Evolutionary conservation across 2,797 vertebrate genomes (phyloP), one percentile per base, ranked within the genome.

Genomic region (Pseudomugil tenellus): DNA sequence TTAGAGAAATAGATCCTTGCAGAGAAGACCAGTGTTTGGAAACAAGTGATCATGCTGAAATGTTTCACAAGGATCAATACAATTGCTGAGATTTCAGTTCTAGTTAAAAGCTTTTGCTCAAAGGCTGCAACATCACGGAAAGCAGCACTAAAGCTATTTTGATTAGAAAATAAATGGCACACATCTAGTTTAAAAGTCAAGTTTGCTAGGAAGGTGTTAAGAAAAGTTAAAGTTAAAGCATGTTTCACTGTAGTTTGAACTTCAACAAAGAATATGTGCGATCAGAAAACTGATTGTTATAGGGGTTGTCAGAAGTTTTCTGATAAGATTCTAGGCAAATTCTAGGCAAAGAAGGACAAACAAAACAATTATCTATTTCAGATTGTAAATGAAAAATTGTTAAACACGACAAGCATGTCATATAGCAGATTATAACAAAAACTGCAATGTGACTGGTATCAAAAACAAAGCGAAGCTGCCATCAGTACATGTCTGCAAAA

Each of bases 71-170:
- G 23, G 4, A 56, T 14, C 39, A 28, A 58, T 43, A 62, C 48
- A 74, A 57, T 19, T 52, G 48, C 29, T 52, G 21, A 67, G 26
- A 39, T 63, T 52, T 17, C 32, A 26, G 39, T 61, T 77, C 54
- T 68, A n/a, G 48, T 76, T 74, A 79, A 67, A 32, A 67, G 28
- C 54, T 6, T 23, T 3, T 9, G 55, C 66, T 63, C 61, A 72
- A 73, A 73, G 53, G 56, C 37, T 73, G 16, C n/a, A 51, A 72
- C 43, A 69, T 29, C 37, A 58, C 12, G 39, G 52, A 6, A 69
- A 39, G 5, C 35, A 49, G 37, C 14, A 37, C 19, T 1, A 11
- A 26, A 23, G 43, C 19, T 8, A 53, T 63, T 35, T 21, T n/a
- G 4, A 63, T 68, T 48, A 63, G 14, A 53, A 66, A 26, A 21